Evolutionary conservation across 2,888 invertebrate species (phyloP).

Genomic region (Heliconius charithonia): DNA sequence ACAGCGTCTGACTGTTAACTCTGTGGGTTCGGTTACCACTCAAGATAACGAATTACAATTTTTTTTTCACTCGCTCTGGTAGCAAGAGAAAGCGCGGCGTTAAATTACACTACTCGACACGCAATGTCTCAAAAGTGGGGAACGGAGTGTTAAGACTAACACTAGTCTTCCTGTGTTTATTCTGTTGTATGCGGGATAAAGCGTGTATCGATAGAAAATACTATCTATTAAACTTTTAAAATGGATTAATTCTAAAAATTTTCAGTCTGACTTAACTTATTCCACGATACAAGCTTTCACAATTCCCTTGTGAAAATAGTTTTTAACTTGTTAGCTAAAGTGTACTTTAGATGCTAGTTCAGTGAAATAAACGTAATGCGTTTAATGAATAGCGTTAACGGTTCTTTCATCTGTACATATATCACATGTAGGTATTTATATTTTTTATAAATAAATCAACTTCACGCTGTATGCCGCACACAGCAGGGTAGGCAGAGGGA

Average conservation of each 20-base stretch:
- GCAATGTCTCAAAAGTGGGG: not conserved
- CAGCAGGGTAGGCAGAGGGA: no score
- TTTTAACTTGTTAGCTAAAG: constrained; percentile 12
- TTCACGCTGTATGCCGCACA: no score
- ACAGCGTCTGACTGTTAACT: no score
- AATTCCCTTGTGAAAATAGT: not conserved
- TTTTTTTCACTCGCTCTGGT: no score
- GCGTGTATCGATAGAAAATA: not conserved
- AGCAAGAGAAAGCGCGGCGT: no score
- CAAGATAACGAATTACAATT: no score
- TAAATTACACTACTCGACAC: no score
- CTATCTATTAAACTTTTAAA: not conserved
- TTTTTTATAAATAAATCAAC: no score
- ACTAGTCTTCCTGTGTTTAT: not conserved
- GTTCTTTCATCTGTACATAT: not conserved
- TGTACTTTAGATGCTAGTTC: constrained; percentile 2
- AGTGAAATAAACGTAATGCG: constrained; percentile 4
- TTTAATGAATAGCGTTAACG: constrained; percentile 1
- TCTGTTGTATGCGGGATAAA: not conserved
- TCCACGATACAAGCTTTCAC: constrained; percentile 2
- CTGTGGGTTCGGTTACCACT: no score
- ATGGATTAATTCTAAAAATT: not conserved
- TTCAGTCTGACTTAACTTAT: not conserved
- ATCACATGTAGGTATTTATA: not conserved
- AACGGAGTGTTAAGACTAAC: not conserved